These are phyloP conservation scores for Phalloptychus januarius DNA, from an alignment of 2,797 vertebrate species.

Conservation along the genomic window DNA sequence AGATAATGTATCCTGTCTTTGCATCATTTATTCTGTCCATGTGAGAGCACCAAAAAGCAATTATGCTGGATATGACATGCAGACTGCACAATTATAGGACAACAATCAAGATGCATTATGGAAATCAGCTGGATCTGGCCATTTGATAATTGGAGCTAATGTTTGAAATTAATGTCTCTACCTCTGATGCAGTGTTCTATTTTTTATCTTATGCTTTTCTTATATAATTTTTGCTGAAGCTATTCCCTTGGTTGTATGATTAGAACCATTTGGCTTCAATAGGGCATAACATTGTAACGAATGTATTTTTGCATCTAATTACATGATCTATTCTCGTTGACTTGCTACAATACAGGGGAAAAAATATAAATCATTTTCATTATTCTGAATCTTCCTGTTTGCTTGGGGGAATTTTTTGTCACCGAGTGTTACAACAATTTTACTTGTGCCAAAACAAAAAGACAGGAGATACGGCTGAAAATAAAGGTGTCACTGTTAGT, in stretches of 20 bases:
- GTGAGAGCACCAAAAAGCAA: neutral
- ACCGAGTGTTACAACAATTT: neutral
- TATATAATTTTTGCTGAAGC: neutral
- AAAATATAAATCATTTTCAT: neutral
- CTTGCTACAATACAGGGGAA: neutral
- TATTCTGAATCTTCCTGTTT: neutral
- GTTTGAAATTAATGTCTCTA: neutral
- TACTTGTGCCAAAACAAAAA: neutral
- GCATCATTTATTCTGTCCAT: neutral
- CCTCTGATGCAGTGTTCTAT: neutral
- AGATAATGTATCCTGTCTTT: neutral
- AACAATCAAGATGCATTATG: conserved; percentile 6
- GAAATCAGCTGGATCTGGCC: neutral
- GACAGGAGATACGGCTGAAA: neutral
- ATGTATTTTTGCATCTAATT: neutral
- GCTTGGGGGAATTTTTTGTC: neutral
- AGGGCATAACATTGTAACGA: neutral
- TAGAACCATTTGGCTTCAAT: neutral
- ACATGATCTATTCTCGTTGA: neutral
- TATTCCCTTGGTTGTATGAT: neutral
- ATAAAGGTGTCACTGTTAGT: neutral
- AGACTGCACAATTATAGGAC: neutral
- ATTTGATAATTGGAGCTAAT: neutral
- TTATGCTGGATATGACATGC: neutral
- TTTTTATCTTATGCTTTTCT: neutral